Conservation (phyloP, 2,888 invertebrate genomes). For the Eristalis pertinax region DNA sequence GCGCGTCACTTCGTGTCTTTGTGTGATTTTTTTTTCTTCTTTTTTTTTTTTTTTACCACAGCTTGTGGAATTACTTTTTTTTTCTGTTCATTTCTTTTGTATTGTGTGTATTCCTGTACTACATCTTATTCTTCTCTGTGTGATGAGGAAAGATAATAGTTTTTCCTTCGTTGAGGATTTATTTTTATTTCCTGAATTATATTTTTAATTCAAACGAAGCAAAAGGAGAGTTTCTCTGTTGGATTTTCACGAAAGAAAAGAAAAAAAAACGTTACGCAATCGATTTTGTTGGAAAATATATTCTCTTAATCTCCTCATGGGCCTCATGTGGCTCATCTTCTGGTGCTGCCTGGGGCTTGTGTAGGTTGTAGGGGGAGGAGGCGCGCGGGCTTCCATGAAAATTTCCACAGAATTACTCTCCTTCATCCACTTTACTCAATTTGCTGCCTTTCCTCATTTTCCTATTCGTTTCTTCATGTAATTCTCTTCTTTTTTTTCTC, state of each 20-base stretch:
- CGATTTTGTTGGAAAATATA: constrained; percentile 7
- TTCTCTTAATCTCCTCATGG: not conserved
- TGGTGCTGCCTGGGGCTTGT: not conserved
- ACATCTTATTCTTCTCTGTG: not conserved
- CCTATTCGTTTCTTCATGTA: constrained; percentile 44
- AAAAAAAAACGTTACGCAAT: constrained; percentile 47
- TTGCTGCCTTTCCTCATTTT: constrained; percentile 9
- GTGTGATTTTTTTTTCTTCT: constrained; percentile 4
- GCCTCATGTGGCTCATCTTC: not conserved
- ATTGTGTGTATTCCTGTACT: not conserved
- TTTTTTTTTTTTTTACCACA: not conserved
- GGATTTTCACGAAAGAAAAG: no score
- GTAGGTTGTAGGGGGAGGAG: not conserved
- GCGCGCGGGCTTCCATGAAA: constrained; percentile 12
- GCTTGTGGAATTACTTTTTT: not conserved
- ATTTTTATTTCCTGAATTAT: not conserved
- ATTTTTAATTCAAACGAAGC: not conserved
- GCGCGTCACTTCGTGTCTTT: constrained; percentile 52
- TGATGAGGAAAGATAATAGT: not conserved
- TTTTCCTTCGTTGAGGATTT: not conserved
- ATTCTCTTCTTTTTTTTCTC: not conserved
- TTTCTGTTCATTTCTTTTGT: not conserved
- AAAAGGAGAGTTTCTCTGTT: not conserved
- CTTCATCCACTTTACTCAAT: not conserved
- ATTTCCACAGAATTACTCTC: constrained; percentile 17